These are phyloP conservation scores for Callopanchax toddi DNA, from an alignment of 2,113 vertebrate genomes.

Conservation along the genomic window DNA sequence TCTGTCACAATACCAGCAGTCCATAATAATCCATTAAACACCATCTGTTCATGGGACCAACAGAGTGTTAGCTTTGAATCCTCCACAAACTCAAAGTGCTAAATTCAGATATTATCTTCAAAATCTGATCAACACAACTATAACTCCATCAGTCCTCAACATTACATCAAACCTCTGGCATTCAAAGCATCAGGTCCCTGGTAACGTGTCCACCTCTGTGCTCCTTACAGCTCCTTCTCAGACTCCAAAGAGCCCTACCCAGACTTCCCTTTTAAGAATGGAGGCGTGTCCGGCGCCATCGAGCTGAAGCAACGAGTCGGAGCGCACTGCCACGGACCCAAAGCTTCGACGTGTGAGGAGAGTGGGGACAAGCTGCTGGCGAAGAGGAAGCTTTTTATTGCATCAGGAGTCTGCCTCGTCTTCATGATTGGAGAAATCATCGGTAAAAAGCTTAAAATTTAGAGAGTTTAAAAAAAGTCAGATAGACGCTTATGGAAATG, in stretches of 20 bases:
- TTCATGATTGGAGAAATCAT: constrained; percentile 96
- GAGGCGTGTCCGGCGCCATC: constrained; percentile 60
- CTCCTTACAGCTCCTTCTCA: constrained; percentile 72
- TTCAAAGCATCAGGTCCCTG: too few relatives aligned
- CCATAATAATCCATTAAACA: too few relatives aligned
- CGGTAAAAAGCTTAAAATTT: constrained; percentile 65
- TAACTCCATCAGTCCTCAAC: too few relatives aligned
- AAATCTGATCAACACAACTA: too few relatives aligned
- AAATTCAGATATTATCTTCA: too few relatives aligned
- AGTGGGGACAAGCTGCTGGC: constrained; percentile 79
- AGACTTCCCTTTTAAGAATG: constrained; percentile 72
- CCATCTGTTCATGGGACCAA: too few relatives aligned
- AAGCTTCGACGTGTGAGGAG: constrained; percentile 38
- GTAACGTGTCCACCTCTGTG: too few relatives aligned
- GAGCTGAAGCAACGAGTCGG: constrained; percentile 72
- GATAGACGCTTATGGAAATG: background rate
- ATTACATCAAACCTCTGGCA: too few relatives aligned
- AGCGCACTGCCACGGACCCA: constrained; percentile 77
- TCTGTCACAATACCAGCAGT: too few relatives aligned
- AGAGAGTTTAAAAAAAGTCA: background rate
- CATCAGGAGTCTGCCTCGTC: constrained; percentile 88
- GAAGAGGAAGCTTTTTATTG: constrained; percentile 87
- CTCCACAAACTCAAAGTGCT: too few relatives aligned
- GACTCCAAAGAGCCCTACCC: constrained; percentile 74
- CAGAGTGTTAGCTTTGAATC: too few relatives aligned